A percentile compares a stretch with the other conserved stretches of the same genome.
phyloP scores from a whole-genome alignment of 2,888 invertebrate species.

The Graphium colonna region DNA sequence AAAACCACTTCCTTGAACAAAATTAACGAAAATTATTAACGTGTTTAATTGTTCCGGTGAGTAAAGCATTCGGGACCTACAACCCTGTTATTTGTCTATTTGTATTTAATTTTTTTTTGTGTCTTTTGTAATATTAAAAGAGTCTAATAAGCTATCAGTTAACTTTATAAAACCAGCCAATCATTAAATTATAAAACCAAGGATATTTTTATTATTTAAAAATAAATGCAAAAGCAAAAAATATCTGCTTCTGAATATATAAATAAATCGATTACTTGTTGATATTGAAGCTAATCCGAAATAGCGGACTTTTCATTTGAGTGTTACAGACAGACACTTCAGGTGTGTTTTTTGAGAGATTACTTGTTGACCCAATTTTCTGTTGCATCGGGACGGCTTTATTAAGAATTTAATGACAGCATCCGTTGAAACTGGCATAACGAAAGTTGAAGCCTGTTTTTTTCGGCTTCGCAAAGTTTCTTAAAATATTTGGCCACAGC shows the following conservation, averaged over 20 bases:
- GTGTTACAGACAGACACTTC: conserved; percentile 7
- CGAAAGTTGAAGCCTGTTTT: conserved; percentile 12
- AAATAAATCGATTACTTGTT: background rate
- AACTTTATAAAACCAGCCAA: no score
- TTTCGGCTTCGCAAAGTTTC: conserved; percentile 21
- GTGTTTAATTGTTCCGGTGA: no score
- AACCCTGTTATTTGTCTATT: no score
- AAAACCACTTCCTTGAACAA: no score
- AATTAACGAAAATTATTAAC: no score
- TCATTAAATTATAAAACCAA: no score
- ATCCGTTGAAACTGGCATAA: conserved; percentile 15
- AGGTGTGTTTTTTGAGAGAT: conserved; percentile 5
- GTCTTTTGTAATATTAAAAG: no score
- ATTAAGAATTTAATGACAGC: conserved; percentile 19
- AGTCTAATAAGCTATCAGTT: no score
- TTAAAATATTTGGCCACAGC: conserved; percentile 8
- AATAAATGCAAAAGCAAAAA: background rate
- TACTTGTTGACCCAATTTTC: conserved; percentile 20
- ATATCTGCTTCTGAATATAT: background rate
- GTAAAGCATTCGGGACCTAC: no score
- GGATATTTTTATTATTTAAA: no score
- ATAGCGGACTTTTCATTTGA: background rate
- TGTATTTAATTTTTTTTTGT: no score
- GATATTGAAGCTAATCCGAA: background rate
- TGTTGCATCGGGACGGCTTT: conserved; percentile 5